Evolutionary conservation across 1,140 invertebrate genomes (phyloP), one percentile per base, ranked within the genome.

Genomic region (Manduca sexta): DNA sequence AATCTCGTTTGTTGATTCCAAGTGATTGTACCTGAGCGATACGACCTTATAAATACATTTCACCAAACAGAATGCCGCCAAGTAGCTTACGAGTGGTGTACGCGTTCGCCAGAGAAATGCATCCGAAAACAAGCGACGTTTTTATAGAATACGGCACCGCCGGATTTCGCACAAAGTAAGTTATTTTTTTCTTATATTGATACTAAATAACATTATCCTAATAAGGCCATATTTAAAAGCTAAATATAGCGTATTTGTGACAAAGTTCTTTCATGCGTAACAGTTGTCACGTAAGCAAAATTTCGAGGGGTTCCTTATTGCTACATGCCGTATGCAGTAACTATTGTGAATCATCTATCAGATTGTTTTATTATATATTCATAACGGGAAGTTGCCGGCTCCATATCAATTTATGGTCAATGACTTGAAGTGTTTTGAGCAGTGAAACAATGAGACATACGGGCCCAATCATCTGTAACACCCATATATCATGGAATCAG

Each of bases 51-150:
- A 84, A 81, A 85, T 72, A 75, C 77, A 75, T 72, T 70, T 74
- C 69, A 56, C 64, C 54, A 50, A 65, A 60, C 67, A 85, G 52
- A 70, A 85, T 85, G 82, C 80, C 82, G 58, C 79, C 82, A 63
- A 85, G 79, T 81, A 83, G 82, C 67, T 77, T 84, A 74, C 81
- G 88, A 81, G 89, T 89, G 33, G 88, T 91, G 52, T 92, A 91
- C 86, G 91, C 91, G 69, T 92, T 92, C 83, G 91, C 90, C 40
- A 87, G 90, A 84, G 90, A 92, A 88, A 91, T 91, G 90, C 90
- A 92, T 74, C 90, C 91, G n/a, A 91, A 90, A 78, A 88, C 84
- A 11, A 88, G 84, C 29, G 90, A 88, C 64, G 75, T 87, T 56
- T 85, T 88, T 62, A 88, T 92, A 56, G 87, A 91, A 72, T 92